A percentile compares a stretch with the other conserved stretches of the same genome.
These are phyloP conservation scores for Pseudomugil gertrudae DNA, from an alignment of 2,797 vertebrate species.

Conservation along the genomic window DNA sequence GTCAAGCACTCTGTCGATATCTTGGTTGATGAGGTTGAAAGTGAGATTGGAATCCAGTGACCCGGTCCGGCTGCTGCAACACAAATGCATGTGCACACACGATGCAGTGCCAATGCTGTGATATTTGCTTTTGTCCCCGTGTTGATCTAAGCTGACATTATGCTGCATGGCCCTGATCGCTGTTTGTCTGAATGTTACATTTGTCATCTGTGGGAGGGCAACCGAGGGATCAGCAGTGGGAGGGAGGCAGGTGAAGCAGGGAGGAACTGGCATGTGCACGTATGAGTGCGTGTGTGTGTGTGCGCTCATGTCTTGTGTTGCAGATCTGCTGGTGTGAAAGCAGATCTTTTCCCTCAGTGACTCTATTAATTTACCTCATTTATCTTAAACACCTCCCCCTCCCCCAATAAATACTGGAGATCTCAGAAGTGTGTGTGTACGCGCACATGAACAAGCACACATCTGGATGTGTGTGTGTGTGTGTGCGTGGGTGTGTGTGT, in stretches of 20 bases:
- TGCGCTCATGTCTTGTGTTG: constrained; percentile 74
- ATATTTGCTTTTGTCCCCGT: constrained; percentile 77
- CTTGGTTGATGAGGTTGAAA: constrained; percentile 81
- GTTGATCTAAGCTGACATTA: constrained; percentile 80
- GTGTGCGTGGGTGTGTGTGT: constrained; percentile 63
- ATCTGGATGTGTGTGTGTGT: constrained; percentile 59
- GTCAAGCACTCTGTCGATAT: constrained; percentile 82
- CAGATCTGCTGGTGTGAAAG: constrained; percentile 84
- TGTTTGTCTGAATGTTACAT: constrained; percentile 78
- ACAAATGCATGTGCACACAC: constrained; percentile 4
- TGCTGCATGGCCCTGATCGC: constrained; percentile 73
- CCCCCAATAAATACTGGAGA: constrained; percentile 86
- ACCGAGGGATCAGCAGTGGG: constrained; percentile 65
- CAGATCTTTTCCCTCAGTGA: constrained; percentile 90
- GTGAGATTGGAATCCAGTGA: constrained; percentile 79
- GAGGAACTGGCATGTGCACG: neutral
- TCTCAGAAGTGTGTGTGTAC: constrained; percentile 62
- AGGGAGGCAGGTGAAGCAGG: constrained; percentile 34
- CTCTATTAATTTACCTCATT: constrained; percentile 97
- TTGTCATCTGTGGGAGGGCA: constrained; percentile 75
- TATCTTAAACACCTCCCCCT: constrained; percentile 87
- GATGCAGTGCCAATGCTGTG: constrained; percentile 72
- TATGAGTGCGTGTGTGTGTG: constrained; percentile 27
- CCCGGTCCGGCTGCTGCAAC: constrained; percentile 69
- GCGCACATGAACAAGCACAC: constrained; percentile 47